A percentile compares a stretch with the other conserved stretches of the same genome.
phyloP scores from a whole-genome alignment of 2,797 vertebrate species.

The Stomatorhinus walkeri region DNA sequence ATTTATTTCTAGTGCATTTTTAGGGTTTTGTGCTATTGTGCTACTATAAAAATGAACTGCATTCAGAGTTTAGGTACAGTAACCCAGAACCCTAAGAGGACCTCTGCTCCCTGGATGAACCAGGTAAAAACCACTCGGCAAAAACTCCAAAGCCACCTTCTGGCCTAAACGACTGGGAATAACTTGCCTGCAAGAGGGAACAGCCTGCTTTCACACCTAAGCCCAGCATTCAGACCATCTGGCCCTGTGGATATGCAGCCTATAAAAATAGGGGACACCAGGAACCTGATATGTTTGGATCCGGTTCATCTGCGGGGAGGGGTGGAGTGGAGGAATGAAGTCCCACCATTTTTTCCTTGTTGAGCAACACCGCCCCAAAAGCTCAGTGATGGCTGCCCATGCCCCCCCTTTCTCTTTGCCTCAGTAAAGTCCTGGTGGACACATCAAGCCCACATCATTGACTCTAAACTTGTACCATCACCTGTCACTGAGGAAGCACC shows the following conservation, averaged over 20 bases:
- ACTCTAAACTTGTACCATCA: conserved; percentile 44
- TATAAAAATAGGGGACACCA: conserved; percentile 67
- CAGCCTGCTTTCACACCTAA: conserved; percentile 45
- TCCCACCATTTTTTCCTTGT: conserved; percentile 35
- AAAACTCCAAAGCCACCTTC: conserved; percentile 1
- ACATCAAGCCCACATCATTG: conserved; percentile 53
- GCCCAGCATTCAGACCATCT: conserved; percentile 58
- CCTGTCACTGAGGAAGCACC: conserved; percentile 35
- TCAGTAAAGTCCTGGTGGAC: conserved; percentile 39
- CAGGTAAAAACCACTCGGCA: conserved; percentile 5
- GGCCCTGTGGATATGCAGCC: conserved; percentile 61
- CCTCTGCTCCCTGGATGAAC: conserved; percentile 7
- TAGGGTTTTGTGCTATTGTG: neutral
- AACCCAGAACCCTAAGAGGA: neutral
- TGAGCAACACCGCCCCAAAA: conserved; percentile 39
- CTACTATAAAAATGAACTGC: neutral
- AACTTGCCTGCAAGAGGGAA: conserved; percentile 38
- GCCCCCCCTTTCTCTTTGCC: conserved; percentile 42
- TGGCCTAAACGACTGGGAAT: conserved; percentile 38
- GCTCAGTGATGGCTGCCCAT: conserved; percentile 52
- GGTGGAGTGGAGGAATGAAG: conserved; percentile 51
- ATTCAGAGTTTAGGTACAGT: neutral
- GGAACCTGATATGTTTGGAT: conserved; percentile 63
- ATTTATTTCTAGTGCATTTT: neutral
- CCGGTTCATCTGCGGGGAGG: conserved; percentile 46